These are phyloP conservation scores for Pardosa pseudoannulata DNA, from an alignment of 2,888 invertebrate species.

Conservation along the genomic window DNA sequence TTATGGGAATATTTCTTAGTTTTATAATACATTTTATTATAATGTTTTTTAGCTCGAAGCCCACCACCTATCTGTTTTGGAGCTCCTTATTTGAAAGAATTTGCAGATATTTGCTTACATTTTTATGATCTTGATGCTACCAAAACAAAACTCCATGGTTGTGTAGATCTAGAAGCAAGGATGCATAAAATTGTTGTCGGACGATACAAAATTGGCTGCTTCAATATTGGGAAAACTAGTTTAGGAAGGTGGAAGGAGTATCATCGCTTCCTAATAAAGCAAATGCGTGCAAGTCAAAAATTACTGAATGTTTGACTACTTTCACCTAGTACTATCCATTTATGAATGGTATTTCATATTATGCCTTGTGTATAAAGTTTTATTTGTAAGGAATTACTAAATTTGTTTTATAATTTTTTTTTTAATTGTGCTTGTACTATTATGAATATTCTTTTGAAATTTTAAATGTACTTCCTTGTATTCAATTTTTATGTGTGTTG, in stretches of 20 bases:
- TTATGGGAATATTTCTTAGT: too few relatives aligned
- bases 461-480: too few relatives aligned
- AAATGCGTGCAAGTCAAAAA: constrained; percentile 15
- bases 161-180: constrained; percentile 76
- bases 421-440: too few relatives aligned
- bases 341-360: too few relatives aligned
- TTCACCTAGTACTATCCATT: too few relatives aligned
- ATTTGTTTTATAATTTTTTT: too few relatives aligned
- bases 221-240: constrained; percentile 74
- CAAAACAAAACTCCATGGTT: constrained; percentile 76
- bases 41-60: constrained; percentile 74
- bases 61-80: constrained; percentile 78
- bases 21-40: too few relatives aligned
- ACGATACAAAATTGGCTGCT: constrained; percentile 77
- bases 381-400: too few relatives aligned
- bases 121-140: constrained; percentile 76
- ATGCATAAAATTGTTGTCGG: constrained; percentile 76
- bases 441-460: too few relatives aligned
- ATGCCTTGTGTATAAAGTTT: too few relatives aligned
- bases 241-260: constrained; percentile 34
- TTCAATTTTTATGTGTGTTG: too few relatives aligned
- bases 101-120: constrained; percentile 77
- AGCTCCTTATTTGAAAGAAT: constrained; percentile 77
- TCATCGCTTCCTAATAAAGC: constrained; percentile 27
- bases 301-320: background rate